Evolutionary conservation across 2,888 invertebrate genomes (phyloP), one percentile per base, ranked within the genome.

Genomic region (Silvanus unidentatus): DNA sequence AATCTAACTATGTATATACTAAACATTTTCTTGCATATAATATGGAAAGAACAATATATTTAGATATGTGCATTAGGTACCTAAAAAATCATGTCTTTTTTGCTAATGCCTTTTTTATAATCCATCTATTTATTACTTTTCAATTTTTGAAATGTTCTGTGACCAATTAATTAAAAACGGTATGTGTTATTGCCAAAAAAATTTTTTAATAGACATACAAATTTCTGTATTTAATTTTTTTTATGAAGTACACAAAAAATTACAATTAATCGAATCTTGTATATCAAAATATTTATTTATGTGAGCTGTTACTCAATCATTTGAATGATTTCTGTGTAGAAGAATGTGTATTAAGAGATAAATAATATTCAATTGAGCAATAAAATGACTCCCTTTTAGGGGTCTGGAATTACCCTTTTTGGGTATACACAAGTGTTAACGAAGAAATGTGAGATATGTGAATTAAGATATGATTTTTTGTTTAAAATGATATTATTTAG

Each of bases 21-120:
- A 70, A 67, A 71, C 68, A 70, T 68, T 65, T 69, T n/a, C n/a
- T 22, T 69, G 66, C 66, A 62, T 32, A 8, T 5, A 32, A 32
- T 66, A 69, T 69, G 68, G 68, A 70, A 70, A 70, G 67, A 69
- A 68, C 69, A 68, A 63, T 66, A 66, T 32, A 32, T 22, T 22
- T 32, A 32, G 60, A 69, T 64, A 65, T 68, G 69, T 69, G 69
- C 69, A 68, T 60, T 64, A 22, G 22, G 22, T 22, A 22, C 32
- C 32, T 32, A 32, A 32, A 32, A 32, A 32, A 12, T 22, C 8
- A 22, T 22, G 22, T 22, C 22, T 22, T 22, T 22, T 22, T 22
- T 22, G 22, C 22, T 22, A 57, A 53, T 56, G 54, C 52, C 52
- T 59, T 55, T n/a, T 22, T 22, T 22, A 22, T 22, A 5, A 22